These are phyloP conservation scores for Montipora sp. DNA, from an alignment of 64 coral and sea anemone species.

Conservation along the genomic window DNA sequence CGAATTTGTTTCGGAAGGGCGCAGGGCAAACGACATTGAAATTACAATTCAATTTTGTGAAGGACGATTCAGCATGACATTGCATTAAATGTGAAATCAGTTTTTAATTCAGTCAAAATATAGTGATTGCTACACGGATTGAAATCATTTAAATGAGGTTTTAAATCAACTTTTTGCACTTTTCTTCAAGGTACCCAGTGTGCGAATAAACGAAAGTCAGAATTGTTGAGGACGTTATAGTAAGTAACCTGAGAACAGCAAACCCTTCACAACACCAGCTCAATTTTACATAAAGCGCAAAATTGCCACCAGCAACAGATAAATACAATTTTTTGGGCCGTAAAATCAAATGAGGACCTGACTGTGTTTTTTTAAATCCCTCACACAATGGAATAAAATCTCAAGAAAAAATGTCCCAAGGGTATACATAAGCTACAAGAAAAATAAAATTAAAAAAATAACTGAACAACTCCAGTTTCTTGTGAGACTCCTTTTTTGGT, in stretches of 20 bases:
- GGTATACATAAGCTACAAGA: too few relatives aligned
- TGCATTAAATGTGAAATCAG: neutral
- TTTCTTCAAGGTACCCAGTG: neutral
- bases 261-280: neutral
- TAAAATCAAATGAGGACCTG: conserved; percentile 27
- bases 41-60: too few relatives aligned
- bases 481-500: neutral
- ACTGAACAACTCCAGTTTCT: too few relatives aligned
- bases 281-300: neutral
- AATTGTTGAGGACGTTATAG: neutral
- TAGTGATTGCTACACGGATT: conserved; percentile 31
- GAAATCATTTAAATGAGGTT: neutral
- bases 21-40: too few relatives aligned
- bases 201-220: neutral
- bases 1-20: too few relatives aligned
- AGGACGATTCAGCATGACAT: too few relatives aligned
- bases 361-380: neutral
- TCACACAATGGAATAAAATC: neutral
- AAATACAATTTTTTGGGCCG: conserved; percentile 19
- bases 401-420: neutral
- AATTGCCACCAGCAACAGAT: neutral
- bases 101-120: conserved; percentile 22
- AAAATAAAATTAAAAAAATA: too few relatives aligned
- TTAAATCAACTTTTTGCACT: neutral
- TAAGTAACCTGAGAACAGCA: neutral